phyloP scores from a whole-genome alignment of 2,888 invertebrate genomes.

The Scrobipalpa costella region DNA sequence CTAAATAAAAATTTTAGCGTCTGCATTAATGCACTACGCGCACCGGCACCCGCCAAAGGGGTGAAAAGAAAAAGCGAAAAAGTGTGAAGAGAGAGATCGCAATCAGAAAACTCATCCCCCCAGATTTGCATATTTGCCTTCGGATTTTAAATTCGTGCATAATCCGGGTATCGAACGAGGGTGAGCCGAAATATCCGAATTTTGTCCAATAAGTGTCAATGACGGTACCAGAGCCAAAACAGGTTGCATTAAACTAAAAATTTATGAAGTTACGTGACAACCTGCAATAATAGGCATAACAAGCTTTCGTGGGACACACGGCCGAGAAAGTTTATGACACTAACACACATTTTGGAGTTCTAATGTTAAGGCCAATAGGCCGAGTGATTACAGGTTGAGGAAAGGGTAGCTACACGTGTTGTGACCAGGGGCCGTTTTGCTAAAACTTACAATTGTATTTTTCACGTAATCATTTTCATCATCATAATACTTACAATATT shows the following conservation, averaged over 20 bases:
- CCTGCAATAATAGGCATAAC: constrained; percentile 42
- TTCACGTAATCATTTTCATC: too few species aligned
- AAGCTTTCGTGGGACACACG: constrained; percentile 39
- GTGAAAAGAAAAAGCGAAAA: constrained; percentile 20
- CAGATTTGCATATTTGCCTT: constrained; percentile 29
- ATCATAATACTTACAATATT: too few species aligned
- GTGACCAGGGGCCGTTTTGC: too few species aligned
- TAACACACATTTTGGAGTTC: too few species aligned
- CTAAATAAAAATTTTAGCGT: background rate
- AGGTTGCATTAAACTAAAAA: constrained; percentile 51
- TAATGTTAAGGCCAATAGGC: too few species aligned
- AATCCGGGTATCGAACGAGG: constrained; percentile 25
- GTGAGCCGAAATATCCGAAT: constrained; percentile 34
- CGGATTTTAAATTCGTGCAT: constrained; percentile 27
- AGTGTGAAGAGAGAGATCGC: constrained; percentile 26
- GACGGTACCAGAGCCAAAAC: constrained; percentile 37
- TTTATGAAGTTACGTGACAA: constrained; percentile 52
- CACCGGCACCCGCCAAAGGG: constrained; percentile 13
- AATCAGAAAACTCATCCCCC: constrained; percentile 30
- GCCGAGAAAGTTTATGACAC: background rate
- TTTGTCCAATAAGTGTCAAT: constrained; percentile 37
- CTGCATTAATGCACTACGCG: background rate
- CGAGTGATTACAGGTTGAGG: too few species aligned
- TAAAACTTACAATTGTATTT: too few species aligned
- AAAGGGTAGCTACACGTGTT: too few species aligned